phyloP scores from a whole-genome alignment of 2,888 invertebrate species.

The Ischnus inquisitorius region DNA sequence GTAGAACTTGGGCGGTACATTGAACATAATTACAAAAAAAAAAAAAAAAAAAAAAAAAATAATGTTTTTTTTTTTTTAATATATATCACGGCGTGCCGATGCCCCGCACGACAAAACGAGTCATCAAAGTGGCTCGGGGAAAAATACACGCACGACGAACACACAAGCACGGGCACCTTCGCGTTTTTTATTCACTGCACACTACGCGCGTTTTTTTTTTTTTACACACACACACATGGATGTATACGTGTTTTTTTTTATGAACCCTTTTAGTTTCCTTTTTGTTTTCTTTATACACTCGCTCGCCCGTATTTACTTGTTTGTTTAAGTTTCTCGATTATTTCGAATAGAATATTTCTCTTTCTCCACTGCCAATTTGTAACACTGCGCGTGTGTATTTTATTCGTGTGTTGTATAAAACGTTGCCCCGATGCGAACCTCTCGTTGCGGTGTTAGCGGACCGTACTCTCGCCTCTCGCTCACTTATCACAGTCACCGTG shows the following conservation, averaged over 20 bases:
- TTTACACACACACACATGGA: not conserved
- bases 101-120: slow-evolving; percentile 80
- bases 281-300: slow-evolving; percentile 18
- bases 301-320: slow-evolving; percentile 15
- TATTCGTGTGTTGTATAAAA: slow-evolving; percentile 54
- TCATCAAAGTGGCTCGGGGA: slow-evolving; percentile 77
- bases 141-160: slow-evolving; percentile 14
- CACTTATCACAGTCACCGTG: slow-evolving; percentile 83
- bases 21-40: slow-evolving; percentile 91
- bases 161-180: slow-evolving; percentile 12
- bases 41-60: slow-evolving; percentile 18
- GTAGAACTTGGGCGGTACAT: slow-evolving; percentile 96
- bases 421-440: slow-evolving; percentile 78
- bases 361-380: slow-evolving; percentile 80
- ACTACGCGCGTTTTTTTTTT: slow-evolving; percentile 6
- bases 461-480: slow-evolving; percentile 73
- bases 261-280: not conserved
- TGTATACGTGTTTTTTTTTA: slow-evolving; percentile 11
- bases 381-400: slow-evolving; percentile 52
- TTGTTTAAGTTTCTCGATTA: slow-evolving; percentile 17
- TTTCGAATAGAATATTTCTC: slow-evolving; percentile 70
- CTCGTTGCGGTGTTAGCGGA: slow-evolving; percentile 76
- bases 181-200: slow-evolving; percentile 19
- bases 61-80: slow-evolving; percentile 10
- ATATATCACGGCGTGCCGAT: slow-evolving; percentile 72